phyloP scores from a whole-genome alignment of 2,113 vertebrate genomes.

The Entosphenus tridentatus region DNA sequence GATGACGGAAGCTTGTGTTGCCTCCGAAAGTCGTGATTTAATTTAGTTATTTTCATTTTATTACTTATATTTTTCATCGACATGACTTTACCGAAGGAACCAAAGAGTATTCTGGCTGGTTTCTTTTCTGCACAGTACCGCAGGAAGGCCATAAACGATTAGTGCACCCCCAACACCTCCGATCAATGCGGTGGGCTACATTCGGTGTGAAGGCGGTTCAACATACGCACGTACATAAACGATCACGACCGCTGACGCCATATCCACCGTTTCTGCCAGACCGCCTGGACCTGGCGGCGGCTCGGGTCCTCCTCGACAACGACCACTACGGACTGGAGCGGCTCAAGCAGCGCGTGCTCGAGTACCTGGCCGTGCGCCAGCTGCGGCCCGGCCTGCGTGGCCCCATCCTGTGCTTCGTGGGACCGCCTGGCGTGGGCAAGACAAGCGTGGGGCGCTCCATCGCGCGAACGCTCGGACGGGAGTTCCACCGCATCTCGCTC shows the following conservation, averaged over 20 bases:
- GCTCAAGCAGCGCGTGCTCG: conserved; percentile 71
- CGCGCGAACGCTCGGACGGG: conserved; percentile 66
- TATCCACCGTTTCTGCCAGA: conserved; percentile 22
- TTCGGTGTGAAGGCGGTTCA: no score
- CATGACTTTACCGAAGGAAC: no score
- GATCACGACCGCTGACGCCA: no score
- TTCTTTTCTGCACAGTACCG: not conserved
- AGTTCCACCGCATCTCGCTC: conserved; percentile 80
- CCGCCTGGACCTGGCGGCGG: conserved; percentile 62
- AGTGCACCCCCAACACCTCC: no score
- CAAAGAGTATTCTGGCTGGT: no score
- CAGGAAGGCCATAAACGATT: no score
- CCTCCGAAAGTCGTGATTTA: no score
- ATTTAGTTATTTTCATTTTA: no score
- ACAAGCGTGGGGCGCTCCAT: conserved; percentile 87
- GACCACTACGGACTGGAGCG: conserved; percentile 94
- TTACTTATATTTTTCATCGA: no score
- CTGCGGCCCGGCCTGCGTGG: conserved; percentile 69
- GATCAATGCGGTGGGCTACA: no score
- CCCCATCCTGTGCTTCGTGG: conserved; percentile 87
- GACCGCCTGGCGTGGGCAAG: conserved; percentile 84
- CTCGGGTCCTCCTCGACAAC: conserved; percentile 60
- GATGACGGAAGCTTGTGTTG: no score
- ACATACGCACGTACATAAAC: no score
- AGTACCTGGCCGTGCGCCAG: conserved; percentile 80